Percentiles rank a stretch among this genome's conserved stretches.
phyloP scores from a whole-genome alignment of 2,888 invertebrate genomes.

The Acanthopleura granulata region DNA sequence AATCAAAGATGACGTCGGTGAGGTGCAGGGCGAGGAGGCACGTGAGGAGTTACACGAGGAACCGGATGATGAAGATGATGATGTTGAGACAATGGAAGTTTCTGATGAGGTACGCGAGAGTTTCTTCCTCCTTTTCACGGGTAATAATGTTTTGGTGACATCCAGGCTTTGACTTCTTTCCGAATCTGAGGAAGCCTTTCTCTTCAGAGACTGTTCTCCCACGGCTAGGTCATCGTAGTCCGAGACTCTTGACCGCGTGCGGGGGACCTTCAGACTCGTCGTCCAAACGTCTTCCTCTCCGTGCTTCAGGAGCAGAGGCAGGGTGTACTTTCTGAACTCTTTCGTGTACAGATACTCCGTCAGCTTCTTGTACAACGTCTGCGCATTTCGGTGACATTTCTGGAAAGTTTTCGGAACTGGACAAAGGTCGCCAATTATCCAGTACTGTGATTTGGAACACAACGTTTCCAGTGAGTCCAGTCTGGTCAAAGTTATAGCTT shows the following conservation, averaged over 20 bases:
- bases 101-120: background rate
- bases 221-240: background rate
- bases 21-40: conserved; percentile 8
- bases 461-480: background rate
- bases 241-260: background rate
- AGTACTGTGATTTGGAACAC: background rate
- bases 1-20: conserved; percentile 7
- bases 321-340: conserved; percentile 1
- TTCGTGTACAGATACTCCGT: background rate
- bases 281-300: conserved; percentile 9
- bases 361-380: background rate
- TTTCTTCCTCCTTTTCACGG: background rate
- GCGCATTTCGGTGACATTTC: conserved; percentile 15
- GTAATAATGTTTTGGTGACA: too few species aligned
- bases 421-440: conserved; percentile 8
- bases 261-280: background rate
- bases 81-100: background rate
- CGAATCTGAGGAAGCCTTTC: background rate
- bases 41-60: conserved; percentile 19
- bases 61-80: conserved; percentile 19
- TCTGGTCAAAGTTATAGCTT: background rate
- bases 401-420: background rate
- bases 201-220: conserved; percentile 6
- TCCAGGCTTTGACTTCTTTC: background rate
- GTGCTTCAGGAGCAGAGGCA: background rate